Evolutionary conservation across 2,113 vertebrate genomes (phyloP), one percentile per base, ranked within the genome.

Genomic region (Plestiodon gilberti): DNA sequence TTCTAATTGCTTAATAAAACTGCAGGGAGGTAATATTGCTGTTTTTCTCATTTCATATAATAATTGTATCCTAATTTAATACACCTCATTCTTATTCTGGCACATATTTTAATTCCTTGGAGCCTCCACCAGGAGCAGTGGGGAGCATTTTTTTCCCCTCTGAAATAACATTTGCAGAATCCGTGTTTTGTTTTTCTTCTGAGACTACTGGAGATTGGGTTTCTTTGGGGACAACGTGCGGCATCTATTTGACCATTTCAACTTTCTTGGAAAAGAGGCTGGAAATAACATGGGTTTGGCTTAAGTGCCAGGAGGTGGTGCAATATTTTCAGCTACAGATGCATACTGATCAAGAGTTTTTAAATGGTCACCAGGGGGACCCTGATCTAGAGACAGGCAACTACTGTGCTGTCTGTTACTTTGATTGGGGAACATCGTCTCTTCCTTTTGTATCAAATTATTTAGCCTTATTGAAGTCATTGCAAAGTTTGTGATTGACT

Each of bases 221-320:
- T 82, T 43, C 2, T 73, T 18, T 61, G 76, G 76, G 75, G 40
- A 75, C 33, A 82, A 22, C 10, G 2, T 35, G 40, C 57, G 35
- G 61, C 28, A 61, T 70, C n/a, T 74, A 2, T 75, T 38, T 23
- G 65, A 1, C 67, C 23, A 5, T 2, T 0, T 35, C 10, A 67
- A 81, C 85, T 55, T 82, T 88, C 28, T 78, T 85, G 0, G 65
- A 64, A 81, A 62, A 89, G 74, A 3, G 48, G 79, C 0, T 80
- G 69, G 28, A 43, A 14, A 81, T 74, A 82, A 28, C 64, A 40
- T 14, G 77, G 0, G 2, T 81, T 35, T 61, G 76, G 76, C 40
- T 82, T 87, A 33, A 88, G 90, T 87, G 35, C 93, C 95, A 93
- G 92, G 83, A 93, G 91, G 70, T 94, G 94, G 92, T 84, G 87